Evolutionary conservation across 2,113 vertebrate species (phyloP), one percentile per base, ranked within the genome.

Genomic region (Electrona antarctica): DNA sequence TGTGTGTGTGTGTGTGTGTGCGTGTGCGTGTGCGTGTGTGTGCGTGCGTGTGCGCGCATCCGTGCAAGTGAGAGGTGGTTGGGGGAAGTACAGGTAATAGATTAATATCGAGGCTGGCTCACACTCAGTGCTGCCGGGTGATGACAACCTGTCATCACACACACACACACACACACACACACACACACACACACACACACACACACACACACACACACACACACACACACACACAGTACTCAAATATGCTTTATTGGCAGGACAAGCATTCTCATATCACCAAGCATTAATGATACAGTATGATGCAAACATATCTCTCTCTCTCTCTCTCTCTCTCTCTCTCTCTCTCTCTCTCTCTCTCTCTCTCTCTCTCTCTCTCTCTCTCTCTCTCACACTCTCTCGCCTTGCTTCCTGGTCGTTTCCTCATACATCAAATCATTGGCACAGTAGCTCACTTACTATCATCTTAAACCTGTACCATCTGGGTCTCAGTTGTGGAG

Each of bases 101-200:
- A 92, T 92, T 92, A 92, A 93, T 93, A 92, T 88, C 88, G 89
- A 83, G 81, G 84, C 85, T 87, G 76, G 86, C 83, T 86, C 73
- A 14, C 79, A 68, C 87, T 84, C 63, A 63, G 77, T 78, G 63
- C 80, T 80, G 72, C 84, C 82, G 76, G 67, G 67, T 72, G 71
- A 71, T 92, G 88, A 91, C 92, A 93, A 81, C 87, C 90, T 89
- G 85, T 91, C 86, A 93, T 93, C 69, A 50, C 62, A 78, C 63
- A 54, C 65, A 65, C 4, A 33, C 64, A 62, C 67, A 13, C 64
- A 69, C 56, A 47, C 55, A 14, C 48, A 46, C 14, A 21, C 13
- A 59, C 41, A 49, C 60, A 62, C 60, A 49, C 45, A 60, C 60
- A 55, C 12, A 7, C 48, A 49, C 60, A 70, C 55, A 62, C 15